Percentiles rank a stretch among this genome's conserved stretches.
Conservation (phyloP, 2,113 vertebrate species). For the Ailuropoda melanoleuca region DNA sequence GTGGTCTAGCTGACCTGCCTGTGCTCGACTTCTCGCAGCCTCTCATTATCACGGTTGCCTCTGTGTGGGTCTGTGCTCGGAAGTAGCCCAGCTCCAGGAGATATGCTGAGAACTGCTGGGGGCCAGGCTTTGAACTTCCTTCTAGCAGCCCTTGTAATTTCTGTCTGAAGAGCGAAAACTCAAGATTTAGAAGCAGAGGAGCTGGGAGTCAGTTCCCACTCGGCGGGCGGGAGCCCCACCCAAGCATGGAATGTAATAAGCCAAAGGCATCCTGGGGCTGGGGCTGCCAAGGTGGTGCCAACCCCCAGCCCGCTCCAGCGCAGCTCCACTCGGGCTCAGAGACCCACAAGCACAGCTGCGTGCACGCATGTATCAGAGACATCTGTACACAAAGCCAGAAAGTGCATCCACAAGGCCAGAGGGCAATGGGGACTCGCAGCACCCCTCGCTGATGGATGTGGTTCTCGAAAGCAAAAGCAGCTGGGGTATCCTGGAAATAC, state of each 20-base stretch:
- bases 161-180: constrained; percentile 67
- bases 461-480: not conserved
- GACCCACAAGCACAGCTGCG: not conserved
- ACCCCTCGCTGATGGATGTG: not conserved
- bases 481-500: not conserved
- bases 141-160: constrained; percentile 76
- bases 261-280: not conserved
- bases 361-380: not conserved
- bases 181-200: constrained; percentile 62
- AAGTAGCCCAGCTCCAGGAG: constrained; percentile 69
- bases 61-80: constrained; percentile 70
- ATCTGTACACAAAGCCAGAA: not conserved
- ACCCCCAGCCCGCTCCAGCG: not conserved
- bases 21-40: constrained; percentile 66
- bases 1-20: constrained; percentile 72
- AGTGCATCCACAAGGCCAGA: accelerated
- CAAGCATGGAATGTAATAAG: not conserved
- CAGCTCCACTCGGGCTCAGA: not conserved
- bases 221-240: not conserved
- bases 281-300: not conserved
- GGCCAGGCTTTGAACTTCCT: constrained; percentile 74
- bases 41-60: constrained; percentile 77
- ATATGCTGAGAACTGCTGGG: constrained; percentile 80
- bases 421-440: not conserved
- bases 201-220: not conserved